Evolutionary conservation across 2,888 invertebrate genomes (phyloP).

Genomic region (Pseudoips prasinana): DNA sequence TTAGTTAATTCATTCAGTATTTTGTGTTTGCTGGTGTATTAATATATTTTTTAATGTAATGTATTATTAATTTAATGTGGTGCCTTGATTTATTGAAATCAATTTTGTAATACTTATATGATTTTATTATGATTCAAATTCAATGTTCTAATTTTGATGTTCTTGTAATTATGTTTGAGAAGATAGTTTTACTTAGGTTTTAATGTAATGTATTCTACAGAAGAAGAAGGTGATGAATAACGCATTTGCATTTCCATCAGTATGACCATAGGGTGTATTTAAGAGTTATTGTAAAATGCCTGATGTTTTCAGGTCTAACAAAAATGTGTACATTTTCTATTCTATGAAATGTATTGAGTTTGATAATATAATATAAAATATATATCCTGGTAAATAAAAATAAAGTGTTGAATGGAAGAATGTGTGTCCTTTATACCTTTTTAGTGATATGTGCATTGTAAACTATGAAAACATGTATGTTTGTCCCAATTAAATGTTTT

Average conservation of each 20-base stretch:
- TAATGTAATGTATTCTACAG: slow-evolving; percentile 12
- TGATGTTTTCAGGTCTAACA: slow-evolving; percentile 22
- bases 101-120: slow-evolving; percentile 45
- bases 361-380: slow-evolving; percentile 26
- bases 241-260: slow-evolving; percentile 49
- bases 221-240: slow-evolving; percentile 26
- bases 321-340: slow-evolving; percentile 35
- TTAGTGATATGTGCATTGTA: slow-evolving; percentile 73
- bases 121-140: slow-evolving; percentile 26
- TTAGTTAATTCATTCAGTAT: slow-evolving; percentile 66
- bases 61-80: slow-evolving; percentile 63
- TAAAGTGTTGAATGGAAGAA: slow-evolving; percentile 54
- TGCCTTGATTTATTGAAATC: slow-evolving; percentile 69
- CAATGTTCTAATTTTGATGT: slow-evolving; percentile 34
- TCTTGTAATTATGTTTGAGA: slow-evolving; percentile 33
- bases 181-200: slow-evolving; percentile 27
- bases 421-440: slow-evolving; percentile 77
- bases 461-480: slow-evolving; percentile 81
- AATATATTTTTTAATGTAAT: slow-evolving; percentile 57
- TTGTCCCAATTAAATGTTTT: slow-evolving; percentile 81
- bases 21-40: slow-evolving; percentile 63
- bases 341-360: slow-evolving; percentile 36
- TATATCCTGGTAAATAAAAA: slow-evolving; percentile 31
- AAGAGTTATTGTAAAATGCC: slow-evolving; percentile 35
- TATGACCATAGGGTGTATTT: slow-evolving; percentile 27